Base-by-base conservation (phyloP, 2,888 invertebrate species). In the Amphipyra tragopoginis region DNA sequence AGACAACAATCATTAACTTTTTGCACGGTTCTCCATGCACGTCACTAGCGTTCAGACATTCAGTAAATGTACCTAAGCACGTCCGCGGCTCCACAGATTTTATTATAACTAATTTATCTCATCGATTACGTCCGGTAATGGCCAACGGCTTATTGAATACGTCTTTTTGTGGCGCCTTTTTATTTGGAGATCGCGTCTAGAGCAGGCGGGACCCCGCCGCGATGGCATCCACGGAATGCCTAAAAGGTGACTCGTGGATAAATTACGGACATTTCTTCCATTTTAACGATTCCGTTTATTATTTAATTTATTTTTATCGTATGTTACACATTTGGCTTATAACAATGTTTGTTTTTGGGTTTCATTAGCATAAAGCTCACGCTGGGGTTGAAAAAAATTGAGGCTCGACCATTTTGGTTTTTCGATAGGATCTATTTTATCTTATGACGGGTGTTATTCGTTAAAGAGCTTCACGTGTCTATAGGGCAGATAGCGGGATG, bases 201-300 rank as follows among this genome's bases (percentile, higher is more conserved):
- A 92, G 90, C 90, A 87, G 83, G 81, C 85, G 92, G 81, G 89
- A 81, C 92, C 94, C 94, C 94, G 94, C 86, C 88, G 94, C 82
- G 94, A 85, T 82, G 93, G 93, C 90, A 94, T 93, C 92, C 89
- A 87, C 88, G 93, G 94, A 93, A 94, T 94, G 93, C 91, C 88
- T 90, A 91, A 93, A 93, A 94, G 94, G 94, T 94, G 94, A 94
- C 93, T 94, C 90, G 90, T 88, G 93, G 92, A 94, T 94, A 94
- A 94, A 94, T 94, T 94, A 94, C 94, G 87, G 84, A 90, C 92
- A 93, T 94, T 93, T 94, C 93, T 92, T 93, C 90, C 90, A 92
- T 94, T 94, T 94, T 94, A 94, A 94, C 93, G 94, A 94, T 93
- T 90, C 92, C 89, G 90, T 93, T 93, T 94, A 94, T 94, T 93